A percentile compares a stretch with the other conserved stretches of the same genome.
phyloP scores from a whole-genome alignment of 1,140 invertebrate genomes.

The Polyergus mexicanus region DNA sequence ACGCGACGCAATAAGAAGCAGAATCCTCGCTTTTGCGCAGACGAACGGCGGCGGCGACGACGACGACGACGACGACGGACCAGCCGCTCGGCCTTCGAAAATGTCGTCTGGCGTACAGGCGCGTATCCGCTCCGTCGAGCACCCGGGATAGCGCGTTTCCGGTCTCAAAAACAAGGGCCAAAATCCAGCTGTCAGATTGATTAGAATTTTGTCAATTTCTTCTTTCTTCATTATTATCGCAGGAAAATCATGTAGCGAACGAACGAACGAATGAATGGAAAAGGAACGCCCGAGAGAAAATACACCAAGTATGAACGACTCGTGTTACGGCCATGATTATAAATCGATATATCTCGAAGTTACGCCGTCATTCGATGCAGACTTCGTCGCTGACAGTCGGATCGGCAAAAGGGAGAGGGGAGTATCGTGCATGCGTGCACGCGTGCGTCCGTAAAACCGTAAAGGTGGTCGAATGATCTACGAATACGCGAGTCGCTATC shows the following conservation, averaged over 20 bases:
- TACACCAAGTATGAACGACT: neutral
- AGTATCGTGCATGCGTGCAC: neutral
- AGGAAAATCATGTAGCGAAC: no score
- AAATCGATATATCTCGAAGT: conserved; percentile 72
- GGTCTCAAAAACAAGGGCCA: no score
- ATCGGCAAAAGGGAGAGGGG: neutral
- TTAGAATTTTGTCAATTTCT: no score
- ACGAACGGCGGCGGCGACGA: conserved; percentile 60
- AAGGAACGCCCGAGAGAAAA: neutral
- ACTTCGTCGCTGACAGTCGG: neutral
- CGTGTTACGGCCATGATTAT: conserved; percentile 45
- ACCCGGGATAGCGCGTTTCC: neutral
- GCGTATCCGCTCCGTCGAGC: conserved; percentile 34
- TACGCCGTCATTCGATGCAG: conserved; percentile 7
- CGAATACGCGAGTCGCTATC: neutral
- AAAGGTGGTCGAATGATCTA: neutral
- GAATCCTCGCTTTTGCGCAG: conserved; percentile 77
- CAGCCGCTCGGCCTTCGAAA: conserved; percentile 76
- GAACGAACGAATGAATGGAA: no score
- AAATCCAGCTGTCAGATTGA: no score
- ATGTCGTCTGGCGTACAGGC: conserved; percentile 79
- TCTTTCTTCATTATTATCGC: no score
- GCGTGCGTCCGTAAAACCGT: neutral
- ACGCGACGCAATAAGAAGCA: conserved; percentile 65
- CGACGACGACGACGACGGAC: conserved; percentile 46